These are phyloP conservation scores for Malurus leucopterus DNA, from an alignment of 2,797 vertebrate genomes.

Conservation along the genomic window DNA sequence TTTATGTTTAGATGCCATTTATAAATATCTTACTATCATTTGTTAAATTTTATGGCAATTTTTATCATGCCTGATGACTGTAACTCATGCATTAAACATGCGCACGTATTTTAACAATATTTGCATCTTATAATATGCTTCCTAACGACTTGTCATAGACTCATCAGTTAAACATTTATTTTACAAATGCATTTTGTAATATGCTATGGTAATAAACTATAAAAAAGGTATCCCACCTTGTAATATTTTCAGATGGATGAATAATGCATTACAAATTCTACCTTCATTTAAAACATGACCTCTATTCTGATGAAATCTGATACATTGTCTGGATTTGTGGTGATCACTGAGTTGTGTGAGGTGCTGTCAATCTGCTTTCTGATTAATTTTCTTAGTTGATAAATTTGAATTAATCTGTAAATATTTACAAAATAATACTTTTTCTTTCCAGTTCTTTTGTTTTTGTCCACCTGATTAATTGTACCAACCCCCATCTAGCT, in stretches of 20 bases:
- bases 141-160: slow-evolving; percentile 55
- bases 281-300: slow-evolving; percentile 54
- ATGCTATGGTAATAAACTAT: slow-evolving; percentile 54
- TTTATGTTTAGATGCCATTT: slow-evolving; percentile 59
- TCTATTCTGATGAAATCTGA: slow-evolving; percentile 48
- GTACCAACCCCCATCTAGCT: not conserved
- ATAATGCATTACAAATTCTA: slow-evolving; percentile 44
- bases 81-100: slow-evolving; percentile 70
- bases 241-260: slow-evolving; percentile 58
- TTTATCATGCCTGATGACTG: slow-evolving; percentile 56
- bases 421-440: slow-evolving; percentile 41
- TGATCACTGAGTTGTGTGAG: not conserved
- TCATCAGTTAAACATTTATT: slow-evolving; percentile 64
- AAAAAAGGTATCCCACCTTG: slow-evolving; percentile 49
- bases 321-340: slow-evolving; percentile 39
- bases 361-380: slow-evolving; percentile 25
- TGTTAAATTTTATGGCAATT: slow-evolving; percentile 65
- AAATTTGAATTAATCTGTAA: slow-evolving; percentile 46
- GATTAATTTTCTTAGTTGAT: slow-evolving; percentile 29
- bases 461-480: not conserved
- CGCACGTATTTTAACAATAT: slow-evolving; percentile 70
- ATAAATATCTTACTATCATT: slow-evolving; percentile 66
- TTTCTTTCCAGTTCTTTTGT: not conserved
- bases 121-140: slow-evolving; percentile 70
- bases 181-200: slow-evolving; percentile 62